Conservation (phyloP, 1,140 invertebrate species). For the Orchestia grillus region DNA sequence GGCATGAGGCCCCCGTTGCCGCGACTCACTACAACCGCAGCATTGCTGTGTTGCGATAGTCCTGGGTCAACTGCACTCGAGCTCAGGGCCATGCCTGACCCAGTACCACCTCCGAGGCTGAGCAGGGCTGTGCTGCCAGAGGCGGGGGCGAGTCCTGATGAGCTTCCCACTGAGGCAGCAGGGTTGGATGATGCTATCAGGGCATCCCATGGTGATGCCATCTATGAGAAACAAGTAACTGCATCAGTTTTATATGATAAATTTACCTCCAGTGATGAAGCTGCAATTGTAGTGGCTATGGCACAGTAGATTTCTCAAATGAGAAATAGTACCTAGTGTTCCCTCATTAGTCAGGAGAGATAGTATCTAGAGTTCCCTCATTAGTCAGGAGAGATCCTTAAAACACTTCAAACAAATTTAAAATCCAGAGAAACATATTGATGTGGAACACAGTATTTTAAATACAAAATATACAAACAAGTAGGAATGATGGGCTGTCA, state of each 20-base stretch:
- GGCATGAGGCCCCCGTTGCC: slow-evolving; percentile 42
- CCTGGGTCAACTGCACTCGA: slow-evolving; percentile 30
- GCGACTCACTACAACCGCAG: background rate
- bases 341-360: no score
- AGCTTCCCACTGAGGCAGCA: slow-evolving; percentile 6
- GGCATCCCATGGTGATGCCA: slow-evolving; percentile 54
- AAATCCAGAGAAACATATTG: no score
- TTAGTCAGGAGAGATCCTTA: no score
- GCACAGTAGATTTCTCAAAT: background rate
- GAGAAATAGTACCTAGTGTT: background rate
- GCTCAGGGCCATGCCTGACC: background rate
- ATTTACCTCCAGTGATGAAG: background rate
- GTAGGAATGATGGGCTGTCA: no score
- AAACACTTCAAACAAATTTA: no score
- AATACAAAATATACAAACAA: no score
- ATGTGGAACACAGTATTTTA: no score
- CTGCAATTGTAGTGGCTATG: background rate
- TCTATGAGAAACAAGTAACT: background rate
- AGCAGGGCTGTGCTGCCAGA: background rate
- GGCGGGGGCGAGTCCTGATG: background rate
- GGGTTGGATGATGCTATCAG: slow-evolving; percentile 48
- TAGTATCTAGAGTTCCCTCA: no score
- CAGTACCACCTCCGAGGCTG: background rate
- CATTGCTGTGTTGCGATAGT: background rate
- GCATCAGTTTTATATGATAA: background rate